Conservation (phyloP, 2,113 vertebrate species). For the Pseudonaja textilis region DNA sequence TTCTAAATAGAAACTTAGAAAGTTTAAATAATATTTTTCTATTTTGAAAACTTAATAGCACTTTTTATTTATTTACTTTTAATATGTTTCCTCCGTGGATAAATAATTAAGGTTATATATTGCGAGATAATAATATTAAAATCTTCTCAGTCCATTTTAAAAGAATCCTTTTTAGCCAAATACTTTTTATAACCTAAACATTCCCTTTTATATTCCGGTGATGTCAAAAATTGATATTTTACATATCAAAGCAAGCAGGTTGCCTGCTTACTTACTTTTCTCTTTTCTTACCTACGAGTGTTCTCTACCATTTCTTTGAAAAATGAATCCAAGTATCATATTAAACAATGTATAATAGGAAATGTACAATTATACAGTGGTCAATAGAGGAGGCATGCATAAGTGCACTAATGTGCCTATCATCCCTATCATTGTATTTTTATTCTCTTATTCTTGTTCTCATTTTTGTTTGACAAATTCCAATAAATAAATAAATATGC, state of each 20-base stretch:
- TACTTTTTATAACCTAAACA: slow-evolving; percentile 33
- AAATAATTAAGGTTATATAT: background rate
- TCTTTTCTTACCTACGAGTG: background rate
- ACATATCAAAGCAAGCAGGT: background rate
- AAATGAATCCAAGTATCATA: background rate
- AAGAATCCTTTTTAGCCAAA: slow-evolving; percentile 23
- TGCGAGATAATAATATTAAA: slow-evolving; percentile 8
- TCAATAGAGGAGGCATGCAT: no score
- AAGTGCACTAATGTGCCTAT: no score
- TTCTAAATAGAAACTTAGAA: background rate
- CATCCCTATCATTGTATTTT: no score
- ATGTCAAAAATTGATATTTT: background rate
- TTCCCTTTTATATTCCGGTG: background rate
- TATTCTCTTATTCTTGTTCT: no score
- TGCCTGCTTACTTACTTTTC: background rate
- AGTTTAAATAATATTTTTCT: background rate
- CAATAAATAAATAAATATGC: background rate
- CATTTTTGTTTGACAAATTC: no score
- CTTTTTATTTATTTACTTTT: background rate
- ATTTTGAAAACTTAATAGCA: slow-evolving; percentile 10
- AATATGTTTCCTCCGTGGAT: slow-evolving; percentile 10
- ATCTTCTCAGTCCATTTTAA: slow-evolving; percentile 30
- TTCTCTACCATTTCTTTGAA: background rate
- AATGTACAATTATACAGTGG: background rate
- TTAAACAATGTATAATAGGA: background rate